Base-by-base conservation (phyloP, 2,113 vertebrate species). In the Hypanus sabinus region DNA sequence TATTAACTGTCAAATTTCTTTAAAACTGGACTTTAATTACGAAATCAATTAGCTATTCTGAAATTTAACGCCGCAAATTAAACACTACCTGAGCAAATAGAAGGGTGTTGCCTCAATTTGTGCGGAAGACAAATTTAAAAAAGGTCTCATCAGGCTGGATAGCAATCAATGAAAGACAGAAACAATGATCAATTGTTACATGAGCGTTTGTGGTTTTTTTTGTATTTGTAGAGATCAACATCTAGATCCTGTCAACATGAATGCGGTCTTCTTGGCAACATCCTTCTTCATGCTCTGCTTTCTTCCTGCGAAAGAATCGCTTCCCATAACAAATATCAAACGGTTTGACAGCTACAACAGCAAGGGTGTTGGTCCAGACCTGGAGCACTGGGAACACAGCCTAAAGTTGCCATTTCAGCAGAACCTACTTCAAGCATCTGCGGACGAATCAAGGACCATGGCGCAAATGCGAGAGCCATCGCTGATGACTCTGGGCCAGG, bases 221-320 rank as follows among this genome's bases (percentile, higher is more conserved):
- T 30, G 70, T 73, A 73, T 93, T 68, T 93, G 71, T 73, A 93
- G 91, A 93, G 9, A 22, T 24, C 91, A 16, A 38, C 36, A 73
- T 27, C 65, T 93, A 33, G 68, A 24, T 4, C 36, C 70, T 75
- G 68, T 46, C 68, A 93, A 27, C 33, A 93, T 93, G 91, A 75
- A 93, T 46, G 60, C 20, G 60, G 36, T 73, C 20, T n/a, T 93
- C 68, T 93, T 93, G 91, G 70, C 91, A 46, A 93, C 70, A 55
- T 93, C 91, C 6, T 70, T 93, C 46, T 73, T 93, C 22, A 12
- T 71, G 18, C 38, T 93, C 65, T 16, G 68, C 33, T 93, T 93
- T 55, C 91, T 93, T 73, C 91, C 91, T 2, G 91, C 91, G 91
- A 93, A 75, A 93, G 70, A 71, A 38, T 93, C 70, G 38, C 91